These are phyloP conservation scores for Caenorhabditis tropicalis DNA, from an alignment of 1,140 invertebrate genomes.

Conservation along the genomic window DNA sequence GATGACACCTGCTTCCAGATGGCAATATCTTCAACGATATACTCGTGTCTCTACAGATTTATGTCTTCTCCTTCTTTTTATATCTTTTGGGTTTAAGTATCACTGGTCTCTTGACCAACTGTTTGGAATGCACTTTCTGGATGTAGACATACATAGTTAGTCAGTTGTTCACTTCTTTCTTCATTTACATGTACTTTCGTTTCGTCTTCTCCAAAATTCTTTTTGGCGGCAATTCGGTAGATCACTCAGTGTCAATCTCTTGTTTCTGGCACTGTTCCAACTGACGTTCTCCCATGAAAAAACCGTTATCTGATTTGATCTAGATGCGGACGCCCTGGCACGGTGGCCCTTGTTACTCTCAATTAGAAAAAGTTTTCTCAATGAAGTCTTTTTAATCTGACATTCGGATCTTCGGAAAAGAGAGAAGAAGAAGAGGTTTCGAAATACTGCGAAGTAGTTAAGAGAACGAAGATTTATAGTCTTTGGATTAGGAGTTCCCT, in stretches of 20 bases:
- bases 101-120: neutral
- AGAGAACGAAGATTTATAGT: neutral
- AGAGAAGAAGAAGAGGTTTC: too few relatives aligned
- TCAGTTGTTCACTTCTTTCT: conserved; percentile 12
- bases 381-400: neutral
- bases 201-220: conserved; percentile 1
- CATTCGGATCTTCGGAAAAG: neutral
- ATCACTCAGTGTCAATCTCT: neutral
- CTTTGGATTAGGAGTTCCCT: neutral
- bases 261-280: conserved; percentile 10
- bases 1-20: conserved; percentile 38
- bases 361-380: conserved; percentile 36
- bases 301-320: conserved; percentile 36
- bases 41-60: conserved; percentile 26
- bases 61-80: neutral
- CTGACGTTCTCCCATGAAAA: neutral
- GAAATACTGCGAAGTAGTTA: conserved; percentile 17
- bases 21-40: neutral
- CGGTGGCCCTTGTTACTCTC: neutral
- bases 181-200: too few relatives aligned
- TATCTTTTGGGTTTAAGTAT: neutral
- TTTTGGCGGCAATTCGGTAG: neutral
- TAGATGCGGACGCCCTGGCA: conserved; percentile 6
- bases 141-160: neutral
- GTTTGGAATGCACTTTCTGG: neutral